Evolutionary conservation across 1,140 invertebrate genomes (phyloP), one percentile per base, ranked within the genome.

Genomic region (Delia radicum): DNA sequence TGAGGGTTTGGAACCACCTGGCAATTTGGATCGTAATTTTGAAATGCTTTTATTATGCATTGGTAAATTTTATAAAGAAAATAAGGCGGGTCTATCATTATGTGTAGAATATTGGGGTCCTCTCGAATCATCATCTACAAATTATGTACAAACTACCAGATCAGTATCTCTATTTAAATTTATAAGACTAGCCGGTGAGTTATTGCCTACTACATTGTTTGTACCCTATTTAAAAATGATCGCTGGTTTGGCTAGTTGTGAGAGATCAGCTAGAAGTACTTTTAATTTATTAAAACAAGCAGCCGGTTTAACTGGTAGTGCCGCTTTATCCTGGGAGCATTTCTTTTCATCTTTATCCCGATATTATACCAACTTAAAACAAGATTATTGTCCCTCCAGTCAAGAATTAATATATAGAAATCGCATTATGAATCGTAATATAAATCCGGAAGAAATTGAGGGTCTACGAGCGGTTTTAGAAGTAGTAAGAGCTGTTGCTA

Each of bases 161-260:
- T 90, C 94, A 80, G 92, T 95, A n/a, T 92, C 93, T 0, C 88
- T 98, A 8, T 96, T 94, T 86, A 98, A 98, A 88, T 97, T 98
- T 86, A 91, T 98, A 3, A 89, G 95, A 5, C 88, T 96, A 73
- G 93, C 95, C 48, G 94, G 95, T 63, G 95, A 96, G 84, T 89
- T 95, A 82, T 87, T 97, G 33, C 94, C 94, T n/a, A 90, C 94
- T 13, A 91, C 93, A 3, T 86, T 98, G 31, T 96, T 96, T 85
- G 92, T 95, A 10, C 92, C 94, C 0, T 98, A 97, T 87, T 88
- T 97, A 62, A 92, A 92, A 76, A 95, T 98, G 91, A 89, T 98
- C 74, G 91, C 91, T 0, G 93, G 95, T 7, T 88, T 98, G 26
- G 92, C 94, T 0, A 92, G 91, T 76, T 91, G 92, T 24, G 88